Base-by-base conservation (phyloP, 2,113 vertebrate genomes). In the Amia ocellicauda region DNA sequence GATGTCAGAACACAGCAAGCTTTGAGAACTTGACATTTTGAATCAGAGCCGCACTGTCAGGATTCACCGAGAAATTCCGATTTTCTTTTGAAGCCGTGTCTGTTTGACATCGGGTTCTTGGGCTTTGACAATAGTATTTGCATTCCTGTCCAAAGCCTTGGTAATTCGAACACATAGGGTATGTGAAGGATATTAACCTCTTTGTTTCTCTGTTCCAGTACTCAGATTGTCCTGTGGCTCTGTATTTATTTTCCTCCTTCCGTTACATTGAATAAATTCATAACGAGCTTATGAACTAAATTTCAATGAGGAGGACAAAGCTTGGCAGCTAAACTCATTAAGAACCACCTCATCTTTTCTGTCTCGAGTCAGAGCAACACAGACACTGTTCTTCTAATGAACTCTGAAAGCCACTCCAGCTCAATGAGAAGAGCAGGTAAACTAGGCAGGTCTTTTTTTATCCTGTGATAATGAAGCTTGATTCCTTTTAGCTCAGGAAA, bases 21-120 rank as follows among this genome's bases (percentile, higher is more conserved):
- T 65, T 70, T 79, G 82, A 85, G 76, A 82, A 77, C 68, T 74
- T 79, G 77, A 80, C 67, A 62, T 62, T 75, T 75, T 80, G 77
- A 71, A 70, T 84, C 74, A 76, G 59, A 75, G 79, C 77, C 76
- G 74, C 69, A 70, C 83, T 85, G 80, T 86, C 82, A 79, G 71
- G 68, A 70, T 62, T 62, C 59, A 70, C 64, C 55, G 69, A 60
- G 75, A 58, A 70, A 64, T 74, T 79, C 68, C 28, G 62, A 68
- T 77, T 71, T 69, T 70, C 64, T 67, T 80, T 76, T 80, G 72
- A 81, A 76, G 76, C 66, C 70, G 69, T 82, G 79, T 84, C 83
- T 78, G 71, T 81, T 79, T 85, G 77, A 82, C 78, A 80, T 75
- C 31, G 20, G 58, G 63, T 74, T 60, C 64, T 72, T 50, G 7